These are phyloP conservation scores for Drosophila paucipuncta DNA, from an alignment of 2,888 invertebrate species.

Conservation along the genomic window DNA sequence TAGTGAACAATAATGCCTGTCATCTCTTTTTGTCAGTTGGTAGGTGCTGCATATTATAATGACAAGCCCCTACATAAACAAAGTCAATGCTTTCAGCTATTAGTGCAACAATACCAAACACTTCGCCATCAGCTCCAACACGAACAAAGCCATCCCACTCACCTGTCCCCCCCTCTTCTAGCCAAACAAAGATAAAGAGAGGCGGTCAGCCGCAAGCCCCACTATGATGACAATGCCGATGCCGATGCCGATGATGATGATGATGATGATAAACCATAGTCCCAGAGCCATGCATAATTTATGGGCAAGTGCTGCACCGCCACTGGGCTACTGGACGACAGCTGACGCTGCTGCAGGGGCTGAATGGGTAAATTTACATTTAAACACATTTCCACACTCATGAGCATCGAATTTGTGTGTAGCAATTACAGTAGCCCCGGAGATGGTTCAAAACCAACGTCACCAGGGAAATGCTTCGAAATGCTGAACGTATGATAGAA, in stretches of 20 bases:
- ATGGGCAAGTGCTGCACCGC: conserved; percentile 46
- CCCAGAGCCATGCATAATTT: conserved; percentile 71
- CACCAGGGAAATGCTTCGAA: conserved; percentile 7
- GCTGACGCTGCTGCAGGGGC: conserved; percentile 18
- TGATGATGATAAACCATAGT: conserved; percentile 36
- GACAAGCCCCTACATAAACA: conserved; percentile 53
- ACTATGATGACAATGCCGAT: conserved; percentile 40
- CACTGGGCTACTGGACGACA: conserved; percentile 14
- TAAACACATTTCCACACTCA: conserved; percentile 75
- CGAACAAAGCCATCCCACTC: conserved; percentile 6
- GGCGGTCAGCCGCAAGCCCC: conserved; percentile 55
- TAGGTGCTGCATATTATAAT: conserved; percentile 50
- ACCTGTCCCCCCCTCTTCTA: not conserved
- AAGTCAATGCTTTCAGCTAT: conserved; percentile 70
- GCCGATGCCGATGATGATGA: conserved; percentile 9
- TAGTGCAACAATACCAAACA: conserved; percentile 73
- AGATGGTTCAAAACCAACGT: not conserved
- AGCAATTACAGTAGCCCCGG: conserved; percentile 34
- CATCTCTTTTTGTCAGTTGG: conserved; percentile 15
- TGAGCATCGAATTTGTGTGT: conserved; percentile 64
- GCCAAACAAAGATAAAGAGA: conserved; percentile 39
- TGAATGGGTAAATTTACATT: conserved; percentile 64
- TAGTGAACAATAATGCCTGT: conserved; percentile 9
- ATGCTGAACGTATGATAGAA: conserved; percentile 2
- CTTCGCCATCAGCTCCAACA: conserved; percentile 47